These are phyloP conservation scores for Trachymyrmex septentrionalis DNA, from an alignment of 1,140 invertebrate genomes.

Conservation along the genomic window DNA sequence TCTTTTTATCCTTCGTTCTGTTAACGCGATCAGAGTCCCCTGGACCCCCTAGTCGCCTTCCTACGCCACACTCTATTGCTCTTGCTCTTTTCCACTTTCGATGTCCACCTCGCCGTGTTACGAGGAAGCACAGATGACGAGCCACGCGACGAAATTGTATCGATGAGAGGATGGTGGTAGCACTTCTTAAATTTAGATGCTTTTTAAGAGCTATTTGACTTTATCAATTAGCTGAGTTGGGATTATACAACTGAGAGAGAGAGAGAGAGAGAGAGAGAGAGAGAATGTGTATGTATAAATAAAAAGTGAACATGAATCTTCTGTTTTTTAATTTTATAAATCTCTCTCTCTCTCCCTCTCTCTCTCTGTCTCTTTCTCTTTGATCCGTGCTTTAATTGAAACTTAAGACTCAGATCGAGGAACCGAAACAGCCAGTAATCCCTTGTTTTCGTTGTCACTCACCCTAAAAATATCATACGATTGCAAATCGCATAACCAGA, in stretches of 20 bases:
- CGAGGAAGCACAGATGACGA: slow-evolving; percentile 56
- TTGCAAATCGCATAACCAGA: slow-evolving; percentile 8
- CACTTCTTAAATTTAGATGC: slow-evolving; percentile 76
- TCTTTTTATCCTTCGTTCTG: slow-evolving; percentile 17
- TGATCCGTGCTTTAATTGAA: slow-evolving; percentile 14
- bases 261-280: neutral
- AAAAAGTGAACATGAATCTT: neutral
- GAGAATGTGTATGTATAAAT: neutral
- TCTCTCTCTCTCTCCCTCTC: neutral
- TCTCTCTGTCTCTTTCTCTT: neutral
- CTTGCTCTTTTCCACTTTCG: slow-evolving; percentile 36
- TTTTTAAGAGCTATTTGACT: slow-evolving; percentile 51
- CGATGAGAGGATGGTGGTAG: slow-evolving; percentile 48
- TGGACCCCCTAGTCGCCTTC: neutral
- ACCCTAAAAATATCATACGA: slow-evolving; percentile 33
- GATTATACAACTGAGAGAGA: neutral
- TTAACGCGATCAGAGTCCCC: slow-evolving; percentile 50
- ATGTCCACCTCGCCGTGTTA: slow-evolving; percentile 45
- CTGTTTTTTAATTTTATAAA: neutral
- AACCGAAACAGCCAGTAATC: neutral
- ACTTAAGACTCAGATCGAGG: neutral
- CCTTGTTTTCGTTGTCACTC: neutral
- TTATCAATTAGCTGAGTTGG: slow-evolving; percentile 2
- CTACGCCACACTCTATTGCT: neutral
- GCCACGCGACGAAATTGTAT: slow-evolving; percentile 69